phyloP scores from a whole-genome alignment of 2,888 invertebrate species.

The Halocaridina rubra region DNA sequence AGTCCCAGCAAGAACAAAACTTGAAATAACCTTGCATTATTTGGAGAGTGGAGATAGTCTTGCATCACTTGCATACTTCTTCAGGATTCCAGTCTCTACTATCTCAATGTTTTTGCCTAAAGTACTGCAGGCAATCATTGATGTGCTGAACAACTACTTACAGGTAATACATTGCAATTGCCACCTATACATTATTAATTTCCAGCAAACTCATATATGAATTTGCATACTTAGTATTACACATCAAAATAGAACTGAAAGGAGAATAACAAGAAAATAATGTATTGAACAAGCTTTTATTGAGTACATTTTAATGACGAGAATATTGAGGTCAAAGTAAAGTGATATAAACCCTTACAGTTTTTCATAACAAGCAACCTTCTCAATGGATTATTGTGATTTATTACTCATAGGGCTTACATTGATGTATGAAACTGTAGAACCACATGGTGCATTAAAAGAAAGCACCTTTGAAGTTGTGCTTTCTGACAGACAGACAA shows the following conservation, averaged over 20 bases:
- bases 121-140: background rate
- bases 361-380: background rate
- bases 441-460: background rate
- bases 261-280: background rate
- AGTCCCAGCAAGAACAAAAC: background rate
- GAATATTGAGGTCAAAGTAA: background rate
- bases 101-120: background rate
- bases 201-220: background rate
- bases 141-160: background rate
- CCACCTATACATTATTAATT: slow-evolving; percentile 1
- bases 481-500: background rate
- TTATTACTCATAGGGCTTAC: slow-evolving; percentile 8
- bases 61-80: background rate
- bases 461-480: background rate
- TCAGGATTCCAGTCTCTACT: background rate
- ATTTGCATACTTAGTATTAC: background rate
- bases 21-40: background rate
- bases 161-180: background rate
- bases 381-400: background rate
- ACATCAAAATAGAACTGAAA: background rate
- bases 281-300: background rate
- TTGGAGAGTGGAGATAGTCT: background rate
- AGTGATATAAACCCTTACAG: background rate
- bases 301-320: background rate
- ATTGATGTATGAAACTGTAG: slow-evolving; percentile 8